Evolutionary conservation across 2,888 invertebrate species (phyloP).

Genomic region (Cylloceria caligata): DNA sequence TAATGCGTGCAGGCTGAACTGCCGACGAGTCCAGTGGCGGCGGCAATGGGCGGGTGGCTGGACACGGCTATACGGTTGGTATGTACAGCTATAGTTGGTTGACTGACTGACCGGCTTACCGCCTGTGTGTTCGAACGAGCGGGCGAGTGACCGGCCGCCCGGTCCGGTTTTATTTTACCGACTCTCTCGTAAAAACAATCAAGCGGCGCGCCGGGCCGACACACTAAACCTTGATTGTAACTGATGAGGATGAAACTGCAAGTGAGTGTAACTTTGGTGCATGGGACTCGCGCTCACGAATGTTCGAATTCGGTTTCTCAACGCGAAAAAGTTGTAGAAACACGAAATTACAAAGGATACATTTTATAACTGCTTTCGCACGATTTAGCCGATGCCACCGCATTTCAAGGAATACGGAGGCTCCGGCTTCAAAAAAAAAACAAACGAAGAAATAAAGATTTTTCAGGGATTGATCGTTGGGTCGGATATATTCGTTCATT

Average conservation of each 20-base stretch:
- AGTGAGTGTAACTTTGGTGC: conserved; percentile 65
- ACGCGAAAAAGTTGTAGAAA: conserved; percentile 50
- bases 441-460: conserved; percentile 32
- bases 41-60: conserved; percentile 59
- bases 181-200: conserved; percentile 83
- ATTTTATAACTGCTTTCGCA: conserved; percentile 12
- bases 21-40: conserved; percentile 62
- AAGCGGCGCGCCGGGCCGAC: conserved; percentile 77
- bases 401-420: conserved; percentile 24
- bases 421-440: too few relatives aligned
- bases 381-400: background rate
- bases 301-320: conserved; percentile 20
- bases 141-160: conserved; percentile 45
- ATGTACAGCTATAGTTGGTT: conserved; percentile 66
- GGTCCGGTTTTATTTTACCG: conserved; percentile 68
- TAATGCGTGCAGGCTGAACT: conserved; percentile 75
- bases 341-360: conserved; percentile 44
- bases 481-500: conserved; percentile 26
- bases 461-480: conserved; percentile 38
- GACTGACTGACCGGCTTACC: conserved; percentile 58
- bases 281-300: conserved; percentile 34
- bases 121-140: conserved; percentile 34
- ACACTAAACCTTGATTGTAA: conserved; percentile 80
- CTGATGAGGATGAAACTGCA: conserved; percentile 77
- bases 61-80: conserved; percentile 70